A percentile compares a stretch with the other conserved stretches of the same genome.
Evolutionary conservation across 1,140 invertebrate genomes (phyloP).

Genomic region (Augochlora pura): DNA sequence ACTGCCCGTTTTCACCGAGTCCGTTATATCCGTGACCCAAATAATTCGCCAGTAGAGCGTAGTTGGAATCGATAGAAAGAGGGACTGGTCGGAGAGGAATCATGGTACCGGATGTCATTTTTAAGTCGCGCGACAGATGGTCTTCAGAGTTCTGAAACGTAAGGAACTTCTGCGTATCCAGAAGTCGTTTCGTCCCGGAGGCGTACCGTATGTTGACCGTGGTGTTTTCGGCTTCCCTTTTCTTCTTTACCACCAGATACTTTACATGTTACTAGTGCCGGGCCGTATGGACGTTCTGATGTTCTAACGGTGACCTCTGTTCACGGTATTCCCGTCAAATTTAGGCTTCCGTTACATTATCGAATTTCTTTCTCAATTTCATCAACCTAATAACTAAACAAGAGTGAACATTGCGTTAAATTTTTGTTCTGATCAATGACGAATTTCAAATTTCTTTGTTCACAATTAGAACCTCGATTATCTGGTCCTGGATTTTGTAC

Average conservation of each 20-base stretch:
- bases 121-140: constrained; percentile 44
- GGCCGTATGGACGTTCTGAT: not conserved
- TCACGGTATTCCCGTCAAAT: too few species aligned
- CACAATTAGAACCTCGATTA: too few species aligned
- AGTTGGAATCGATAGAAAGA: not conserved
- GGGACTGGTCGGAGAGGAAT: constrained; percentile 7
- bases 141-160: constrained; percentile 40
- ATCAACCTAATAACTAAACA: too few species aligned
- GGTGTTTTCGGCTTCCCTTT: constrained; percentile 10
- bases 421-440: too few species aligned
- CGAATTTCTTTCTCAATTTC: too few species aligned
- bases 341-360: too few species aligned
- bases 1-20: not conserved
- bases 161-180: constrained; percentile 32
- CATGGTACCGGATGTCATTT: constrained; percentile 47
- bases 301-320: too few species aligned
- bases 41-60: constrained; percentile 12
- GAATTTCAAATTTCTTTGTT: too few species aligned
- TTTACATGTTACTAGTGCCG: not conserved
- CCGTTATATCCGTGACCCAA: not conserved
- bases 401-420: too few species aligned
- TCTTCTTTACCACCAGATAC: not conserved
- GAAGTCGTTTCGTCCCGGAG: constrained; percentile 52
- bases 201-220: constrained; percentile 51
- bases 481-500: too few species aligned